Evolutionary conservation across 2,888 invertebrate genomes (phyloP), one percentile per base, ranked within the genome.

Genomic region (Rotaria macrura): DNA sequence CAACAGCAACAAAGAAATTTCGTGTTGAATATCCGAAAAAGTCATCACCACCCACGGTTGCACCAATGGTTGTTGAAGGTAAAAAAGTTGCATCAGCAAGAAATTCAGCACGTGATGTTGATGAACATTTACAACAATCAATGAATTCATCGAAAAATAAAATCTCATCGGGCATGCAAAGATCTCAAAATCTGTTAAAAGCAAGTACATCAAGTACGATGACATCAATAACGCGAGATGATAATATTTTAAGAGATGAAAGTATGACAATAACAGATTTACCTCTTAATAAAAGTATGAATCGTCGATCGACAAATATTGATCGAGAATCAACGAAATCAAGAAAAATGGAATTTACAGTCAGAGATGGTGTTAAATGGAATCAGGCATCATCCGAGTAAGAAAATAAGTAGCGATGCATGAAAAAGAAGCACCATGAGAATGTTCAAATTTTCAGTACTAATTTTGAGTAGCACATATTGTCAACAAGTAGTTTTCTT

Each of bases 191-290:
- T 65, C 6, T 65, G 7, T 40, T 79, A 2, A 79, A 79, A 79
- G 17, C 7, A 17, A 79, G 79, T 43, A 9, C 43, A n/a, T 43
- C 23, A 20, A 79, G 79, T 79, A 6, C 79, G n/a, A 43, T 79
- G 25, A 79, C 79, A 79, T n/a, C 79, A 79, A 43, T 79, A 43
- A 79, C 79, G 23, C 79, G 79, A n/a, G 79, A 79, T 79, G 79
- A 79, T 38, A 79, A 79, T 79, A 14, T 12, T 79, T 14, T 79
- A 43, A 40, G 12, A 43, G 65, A 65, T 65, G 79, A 79, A 40
- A 79, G 79, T 43, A 25, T 79, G 25, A 43, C 79, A 79, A 79
- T 79, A 14, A 40, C 23, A 43, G 79, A 79, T 79, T 7, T 17
- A 25, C 10, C 40, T 2, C 1, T 10, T n/a, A 43, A 7, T 12